Evolutionary conservation across 2,797 vertebrate species (phyloP), one percentile per base, ranked within the genome.

Genomic region (Labeo calbasu): DNA sequence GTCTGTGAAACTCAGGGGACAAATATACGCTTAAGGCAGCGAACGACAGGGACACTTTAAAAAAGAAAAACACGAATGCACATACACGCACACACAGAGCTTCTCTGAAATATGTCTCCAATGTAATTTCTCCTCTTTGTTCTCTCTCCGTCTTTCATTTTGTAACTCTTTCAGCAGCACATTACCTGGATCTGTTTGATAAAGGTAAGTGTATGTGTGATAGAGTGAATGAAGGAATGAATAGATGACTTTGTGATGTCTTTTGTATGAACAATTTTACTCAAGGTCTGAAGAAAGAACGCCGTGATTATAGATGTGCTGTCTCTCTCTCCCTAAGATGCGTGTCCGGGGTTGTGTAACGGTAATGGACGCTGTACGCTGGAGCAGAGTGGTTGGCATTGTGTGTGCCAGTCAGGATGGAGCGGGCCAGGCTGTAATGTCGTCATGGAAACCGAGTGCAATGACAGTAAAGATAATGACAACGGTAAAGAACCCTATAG

Each of bases 371-470:
- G 97, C 88, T 99, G 98, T 89, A 98, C 97, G 77, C 95, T 99
- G 88, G 98, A 99, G 94, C 98, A 99, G 94, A 98, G 97, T 65
- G 98, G 98, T 65, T 99, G 98, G 98, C 97, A 97, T 90, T 99
- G 98, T 89, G 95, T 99, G 85, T 99, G 98, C 92, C 98, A 99
- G 90, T 95, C 97, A 75, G 98, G 98, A 92, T 99, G 98, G 98
- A 99, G 97, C 86, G 98, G 98, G 86, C 93, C 94, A 0, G 98
- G 98, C 87, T 99, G 98, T 92, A 98, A 96, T 40, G 90, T 99
- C 89, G 96, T 99, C 94, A 99, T 99, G 98, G 98, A 99, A 94
- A 99, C 98, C 94, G 94, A 96, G 92, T 99, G 98, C 93, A 96
- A 95, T 87, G 98, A 99, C 94, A 97, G 95, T 93, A 92, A 95